Evolutionary conservation across 1,140 invertebrate species (phyloP), one percentile per base, ranked within the genome.

Genomic region (Bombus waltoni): DNA sequence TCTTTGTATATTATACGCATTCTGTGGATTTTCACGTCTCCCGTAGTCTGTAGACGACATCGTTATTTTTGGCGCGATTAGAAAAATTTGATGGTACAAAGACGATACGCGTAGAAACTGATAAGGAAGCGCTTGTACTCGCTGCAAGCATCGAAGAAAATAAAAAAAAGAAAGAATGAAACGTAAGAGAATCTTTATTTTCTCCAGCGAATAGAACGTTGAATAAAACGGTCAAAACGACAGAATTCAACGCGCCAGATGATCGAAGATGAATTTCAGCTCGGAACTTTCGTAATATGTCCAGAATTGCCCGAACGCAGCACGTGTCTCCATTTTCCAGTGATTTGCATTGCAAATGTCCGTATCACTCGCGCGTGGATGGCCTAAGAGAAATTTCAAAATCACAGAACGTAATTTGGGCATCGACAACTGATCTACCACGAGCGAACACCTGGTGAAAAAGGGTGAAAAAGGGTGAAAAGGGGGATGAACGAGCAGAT

Each of bases 401-500:
- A 53, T 75, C 32, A 13, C 10, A 3, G 25, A 32, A 65, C 25
- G 42, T 25, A 47, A 79, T 68, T 47, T 38, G 2, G 1, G 32
- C 5, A 35, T 44, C 42, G 62, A 28, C 40, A 4, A 62, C 59
- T 62, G 59, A 62, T 62, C 28, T 28, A 62, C 59, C 59, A 28
- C 59, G 22, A 62, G 59, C 59, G 59, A 62, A 62, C 28, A 62
- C 59, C 28, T 62, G 59, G 28, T n/a, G 70, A n/a, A 11, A n/a
- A n/a, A 2, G n/a, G 15, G 18, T 1, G 13, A 15, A 18, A 15
- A 53, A 2, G 22, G 62, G n/a, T 1, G 13, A 66, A 66, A 32
- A 8, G 65, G 32, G 11, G 62, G 62, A 18, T 32, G n/a, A 32
- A 32, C 22, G 44, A 59, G 40, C 82, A 59, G 82, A 84, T 84